Conservation (phyloP, 2,888 invertebrate species). For the Plagiodera versicolora region DNA sequence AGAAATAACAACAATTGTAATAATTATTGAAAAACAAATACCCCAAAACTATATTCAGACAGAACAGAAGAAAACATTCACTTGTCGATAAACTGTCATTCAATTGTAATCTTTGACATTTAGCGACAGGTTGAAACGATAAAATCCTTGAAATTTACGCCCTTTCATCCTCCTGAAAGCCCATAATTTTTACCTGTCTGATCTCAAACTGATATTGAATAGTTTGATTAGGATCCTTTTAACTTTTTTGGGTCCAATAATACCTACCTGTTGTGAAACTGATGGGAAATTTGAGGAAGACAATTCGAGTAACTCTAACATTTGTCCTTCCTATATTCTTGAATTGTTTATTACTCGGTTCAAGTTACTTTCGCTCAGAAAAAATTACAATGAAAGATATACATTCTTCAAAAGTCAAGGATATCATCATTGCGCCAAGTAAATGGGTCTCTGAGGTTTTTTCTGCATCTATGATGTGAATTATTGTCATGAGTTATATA, state of each 20-base stretch:
- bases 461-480: background rate
- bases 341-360: background rate
- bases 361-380: background rate
- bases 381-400: background rate
- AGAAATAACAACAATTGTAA: too few species aligned
- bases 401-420: background rate
- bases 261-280: background rate
- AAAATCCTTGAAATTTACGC: slow-evolving; percentile 12
- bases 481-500: background rate
- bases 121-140: background rate
- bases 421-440: background rate
- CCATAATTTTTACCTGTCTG: slow-evolving; percentile 15
- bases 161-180: background rate
- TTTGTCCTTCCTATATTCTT: background rate
- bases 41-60: too few species aligned
- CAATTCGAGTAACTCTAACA: too few species aligned
- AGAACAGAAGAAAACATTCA: too few species aligned
- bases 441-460: background rate
- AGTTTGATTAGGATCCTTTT: slow-evolving; percentile 30
- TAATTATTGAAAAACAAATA: too few species aligned
- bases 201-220: slow-evolving; percentile 29
- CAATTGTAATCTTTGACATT: background rate
- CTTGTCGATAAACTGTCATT: background rate
- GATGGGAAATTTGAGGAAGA: too few species aligned
- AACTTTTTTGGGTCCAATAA: slow-evolving; percentile 20